Conservation (phyloP, 2,888 invertebrate genomes). For the Seira ritae region DNA sequence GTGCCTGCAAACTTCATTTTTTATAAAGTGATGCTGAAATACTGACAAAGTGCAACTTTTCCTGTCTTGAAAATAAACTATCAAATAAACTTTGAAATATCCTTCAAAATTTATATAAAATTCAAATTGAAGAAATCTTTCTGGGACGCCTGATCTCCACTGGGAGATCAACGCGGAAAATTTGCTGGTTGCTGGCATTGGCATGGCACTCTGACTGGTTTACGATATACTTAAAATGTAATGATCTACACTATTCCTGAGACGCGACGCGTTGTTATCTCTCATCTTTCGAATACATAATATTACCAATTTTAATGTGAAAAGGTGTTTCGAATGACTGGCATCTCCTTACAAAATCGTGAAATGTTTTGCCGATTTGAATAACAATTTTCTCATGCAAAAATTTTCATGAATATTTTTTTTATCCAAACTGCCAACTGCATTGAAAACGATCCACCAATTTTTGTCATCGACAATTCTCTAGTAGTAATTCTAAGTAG, state of each 20-base stretch:
- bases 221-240: constrained; percentile 3
- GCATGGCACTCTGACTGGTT: not conserved
- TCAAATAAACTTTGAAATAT: not conserved
- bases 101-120: too few species aligned
- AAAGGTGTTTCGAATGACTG: not conserved
- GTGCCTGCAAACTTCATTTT: constrained; percentile 32
- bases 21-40: not conserved
- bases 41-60: not conserved
- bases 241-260: constrained; percentile 2
- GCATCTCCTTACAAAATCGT: too few species aligned
- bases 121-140: too few species aligned
- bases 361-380: not conserved
- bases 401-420: too few species aligned
- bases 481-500: too few species aligned
- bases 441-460: too few species aligned
- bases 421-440: too few species aligned
- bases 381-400: not conserved
- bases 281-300: not conserved
- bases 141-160: too few species aligned
- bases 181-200: not conserved
- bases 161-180: too few species aligned
- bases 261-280: not conserved
- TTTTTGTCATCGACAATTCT: too few species aligned
- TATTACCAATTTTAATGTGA: not conserved
- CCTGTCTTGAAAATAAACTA: not conserved